Base-by-base conservation (phyloP, 2,888 invertebrate species). In the Odontothrips loti region DNA sequence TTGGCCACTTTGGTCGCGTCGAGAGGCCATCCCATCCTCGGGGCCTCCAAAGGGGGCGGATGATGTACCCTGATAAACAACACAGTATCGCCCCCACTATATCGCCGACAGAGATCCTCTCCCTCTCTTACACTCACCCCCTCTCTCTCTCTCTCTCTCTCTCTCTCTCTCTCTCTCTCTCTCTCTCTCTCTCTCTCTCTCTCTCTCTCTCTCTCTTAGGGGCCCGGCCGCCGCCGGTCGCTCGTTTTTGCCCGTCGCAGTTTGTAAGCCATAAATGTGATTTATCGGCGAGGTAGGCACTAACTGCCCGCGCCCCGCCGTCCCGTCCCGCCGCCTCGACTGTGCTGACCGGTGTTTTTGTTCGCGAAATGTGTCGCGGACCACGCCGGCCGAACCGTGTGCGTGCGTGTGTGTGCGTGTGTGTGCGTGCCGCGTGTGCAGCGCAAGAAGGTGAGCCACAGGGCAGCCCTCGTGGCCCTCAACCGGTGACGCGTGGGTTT, bases 211-310 rank as follows among this genome's bases (percentile, higher is more conserved):
- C 34, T 43, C 34, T 43, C 34, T 6, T 4, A 43, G 34, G 34
- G 34, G 34, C 34, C 34, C 34, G 34, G 34, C 34, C 34, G 34
- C 34, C 34, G 34, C 34, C 34, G 34, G 3, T 20, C 15, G 20
- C 58, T 15, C 58, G 58, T 58, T 58, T 58, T 58, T 58, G 58
- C 17, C 20, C 68, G 68, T 17, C 68, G 68, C 68, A 75, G 68
- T 75, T 75, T 75, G 68, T 75, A 27, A 75, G 48, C 80, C 48
- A 80, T 80, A 58, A 80, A 51, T 80, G 48, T 80, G 80, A 80
- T 80, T 80, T 80, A 80, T 48, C 80, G 23, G 79, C 79, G 80
- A 29, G 47, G 34, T 63, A 48, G 80, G 47, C 48, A 20, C 47
- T 80, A 51, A 58, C 80, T 34, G 34, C 80, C 20, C 17, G 29